A percentile compares a stretch with the other conserved stretches of the same genome.
Evolutionary conservation across 2,797 vertebrate species (phyloP).

Genomic region (Oreortyx pictus): DNA sequence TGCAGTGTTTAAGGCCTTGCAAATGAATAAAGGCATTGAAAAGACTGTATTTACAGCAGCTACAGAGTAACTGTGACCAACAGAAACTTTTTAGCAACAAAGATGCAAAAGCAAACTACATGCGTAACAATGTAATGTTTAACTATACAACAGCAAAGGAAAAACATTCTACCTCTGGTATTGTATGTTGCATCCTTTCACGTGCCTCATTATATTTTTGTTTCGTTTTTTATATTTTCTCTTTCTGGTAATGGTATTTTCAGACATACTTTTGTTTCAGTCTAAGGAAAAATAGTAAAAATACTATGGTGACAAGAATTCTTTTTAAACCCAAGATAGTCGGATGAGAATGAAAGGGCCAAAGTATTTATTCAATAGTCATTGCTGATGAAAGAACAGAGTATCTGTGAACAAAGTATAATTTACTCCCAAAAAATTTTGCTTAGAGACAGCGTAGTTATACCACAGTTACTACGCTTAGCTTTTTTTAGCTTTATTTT

Average conservation of each 20-base stretch:
- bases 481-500: no score
- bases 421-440: neutral
- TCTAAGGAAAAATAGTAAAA: neutral
- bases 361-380: neutral
- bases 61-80: neutral
- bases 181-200: neutral
- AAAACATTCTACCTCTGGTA: neutral
- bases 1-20: neutral
- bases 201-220: neutral
- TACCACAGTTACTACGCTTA: neutral
- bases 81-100: neutral
- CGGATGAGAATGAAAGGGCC: neutral
- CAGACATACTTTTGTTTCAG: neutral
- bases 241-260: neutral
- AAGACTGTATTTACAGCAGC: neutral
- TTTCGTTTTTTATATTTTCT: neutral
- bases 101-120: neutral
- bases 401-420: neutral
- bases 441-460: neutral
- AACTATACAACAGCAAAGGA: neutral
- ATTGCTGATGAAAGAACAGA: neutral
- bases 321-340: neutral
- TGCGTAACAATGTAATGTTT: neutral
- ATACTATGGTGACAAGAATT: neutral
- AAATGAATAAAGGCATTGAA: neutral